phyloP scores from a whole-genome alignment of 2,888 invertebrate genomes.

The Macropis europaea region DNA sequence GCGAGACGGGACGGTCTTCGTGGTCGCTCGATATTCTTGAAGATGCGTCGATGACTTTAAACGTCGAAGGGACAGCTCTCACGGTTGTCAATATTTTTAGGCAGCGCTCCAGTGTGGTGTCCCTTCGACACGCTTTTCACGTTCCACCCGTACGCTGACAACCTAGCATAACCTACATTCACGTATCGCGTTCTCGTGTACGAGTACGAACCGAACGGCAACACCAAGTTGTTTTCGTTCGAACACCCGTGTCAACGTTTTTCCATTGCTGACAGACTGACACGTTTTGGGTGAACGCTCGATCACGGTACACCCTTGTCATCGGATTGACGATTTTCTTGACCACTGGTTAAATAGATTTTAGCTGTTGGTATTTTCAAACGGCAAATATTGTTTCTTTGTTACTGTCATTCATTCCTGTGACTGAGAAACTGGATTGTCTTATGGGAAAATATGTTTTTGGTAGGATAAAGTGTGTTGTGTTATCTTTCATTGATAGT shows the following conservation, averaged over 20 bases:
- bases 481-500: neutral
- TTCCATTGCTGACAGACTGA: constrained; percentile 10
- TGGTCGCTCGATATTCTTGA: constrained; percentile 1
- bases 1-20: neutral
- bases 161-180: constrained; percentile 12
- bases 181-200: no score
- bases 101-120: constrained; percentile 18
- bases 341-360: no score
- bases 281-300: constrained; percentile 5
- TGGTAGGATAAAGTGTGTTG: no score
- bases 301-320: neutral
- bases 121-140: constrained; percentile 3
- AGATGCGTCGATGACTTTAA: constrained; percentile 7
- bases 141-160: neutral
- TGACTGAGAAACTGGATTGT: neutral
- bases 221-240: constrained; percentile 31
- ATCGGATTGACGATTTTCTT: neutral
- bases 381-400: no score
- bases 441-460: neutral
- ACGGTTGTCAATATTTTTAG: constrained; percentile 52
- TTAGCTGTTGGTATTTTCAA: no score
- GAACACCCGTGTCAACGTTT: neutral
- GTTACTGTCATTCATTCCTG: neutral
- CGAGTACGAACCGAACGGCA: no score
- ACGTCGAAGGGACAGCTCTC: constrained; percentile 9